Base-by-base conservation (phyloP, 30 jellyfish, hydroid and myxozoan genomes). In the Turritopsis dohrnii region DNA sequence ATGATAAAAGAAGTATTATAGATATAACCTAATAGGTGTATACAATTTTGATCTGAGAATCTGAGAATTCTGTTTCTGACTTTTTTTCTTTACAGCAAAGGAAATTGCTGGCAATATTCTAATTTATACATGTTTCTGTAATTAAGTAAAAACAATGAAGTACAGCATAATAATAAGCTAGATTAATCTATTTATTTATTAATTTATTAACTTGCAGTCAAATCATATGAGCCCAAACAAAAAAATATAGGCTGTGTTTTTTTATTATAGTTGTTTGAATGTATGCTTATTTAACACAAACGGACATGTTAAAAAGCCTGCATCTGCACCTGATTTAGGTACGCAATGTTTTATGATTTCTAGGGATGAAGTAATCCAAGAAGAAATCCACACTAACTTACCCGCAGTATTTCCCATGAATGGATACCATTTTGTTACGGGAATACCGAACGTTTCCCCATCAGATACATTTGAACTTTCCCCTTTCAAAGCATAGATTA, bases 381-480 rank as follows among this genome's bases (percentile, higher is more conserved):
- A 41, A 3, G 60, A 5, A 5, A 41, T 3, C 60, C 5, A 41
- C 60, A 41, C 5, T 41, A 3, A 41, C 60, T 41, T 41, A 41
- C 60, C 60, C 5, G 13, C 13, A 41, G 5, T 41, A 41, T 41
- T 41, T 19, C 22, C 77, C 30, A n/a, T 27, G 28, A 81, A 88
- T 18, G 98, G 98, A 72, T 79, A 88, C 98, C 98, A 93, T 26
- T 85, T 88, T 52, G 88, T 86, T 19, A 93, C 96, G 25, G 98
- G 96, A 18, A 89, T 83, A 24, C 92, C 92, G 69, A 93, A 93
- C 1, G 98, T 93, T 60, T 84, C 96, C 23, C 96, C 94, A 66
- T 88, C 98, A 8, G 96, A 96, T 7, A 88, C 96, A 52, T 84
- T 88, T n/a, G 87, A 86, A 19, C 90, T 81, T 76, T 81, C 74